Base-by-base conservation (phyloP, 2,797 vertebrate genomes). In the Tinamus major region DNA sequence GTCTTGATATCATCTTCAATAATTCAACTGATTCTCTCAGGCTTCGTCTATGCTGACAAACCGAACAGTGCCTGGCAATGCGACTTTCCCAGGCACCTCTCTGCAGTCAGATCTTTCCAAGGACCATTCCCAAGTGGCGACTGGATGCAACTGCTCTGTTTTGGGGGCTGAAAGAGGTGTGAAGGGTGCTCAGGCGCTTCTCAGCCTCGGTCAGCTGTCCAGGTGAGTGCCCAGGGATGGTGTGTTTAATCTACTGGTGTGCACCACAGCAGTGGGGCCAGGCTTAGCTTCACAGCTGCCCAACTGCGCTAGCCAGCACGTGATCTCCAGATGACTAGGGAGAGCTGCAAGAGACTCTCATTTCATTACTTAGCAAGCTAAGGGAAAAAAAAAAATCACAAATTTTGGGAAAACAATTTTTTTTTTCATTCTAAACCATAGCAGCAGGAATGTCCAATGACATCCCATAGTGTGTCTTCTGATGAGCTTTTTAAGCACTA, bases 321-420 rank as follows among this genome's bases (percentile, higher is more conserved):
- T 35, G 46, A 88, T 42, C 84, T 83, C 88, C 42, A 41, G 48
- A 75, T 64, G 29, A 33, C 63, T 35, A 67, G 10, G 5, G 15
- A 48, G 41, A 87, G 17, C 17, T 51, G 44, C 81, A 78, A 85
- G 88, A 29, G 24, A 74, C 15, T 8, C 42, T 17, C 20, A 62
- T 68, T 89, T 83, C 76, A 37, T 11, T 79, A 48, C 16, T 51
- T 9, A 89, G 62, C 31, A 75, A 49, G 33, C 0, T 39, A 74
- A 63, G 67, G 65, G 71, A 88, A 39, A 67, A 55, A 85, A 90
- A 79, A 24, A 92, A 53, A 4, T 23, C 68, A 37, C 56, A 70
- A 51, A 84, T 13, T 19, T 67, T 63, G 48, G 24, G 6, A 41
- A 13, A 19, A 82, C 56, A 56, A 56, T 49, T 77, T 41, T 49